A percentile compares a stretch with the other conserved stretches of the same genome.
phyloP scores from a whole-genome alignment of 2,797 vertebrate species.

The Podargus strigoides region DNA sequence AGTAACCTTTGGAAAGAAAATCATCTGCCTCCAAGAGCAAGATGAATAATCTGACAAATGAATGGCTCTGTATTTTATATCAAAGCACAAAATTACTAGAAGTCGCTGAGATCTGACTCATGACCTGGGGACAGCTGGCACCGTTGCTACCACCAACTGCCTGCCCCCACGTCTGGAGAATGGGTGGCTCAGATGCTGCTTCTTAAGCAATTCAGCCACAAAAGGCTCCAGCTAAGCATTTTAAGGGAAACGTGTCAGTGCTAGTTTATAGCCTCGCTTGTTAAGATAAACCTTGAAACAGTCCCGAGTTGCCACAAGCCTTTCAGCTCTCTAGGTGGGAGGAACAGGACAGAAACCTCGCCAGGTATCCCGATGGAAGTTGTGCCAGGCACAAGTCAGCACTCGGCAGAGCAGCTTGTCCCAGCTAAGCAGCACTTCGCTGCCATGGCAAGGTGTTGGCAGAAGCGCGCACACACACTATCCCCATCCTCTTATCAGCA shows the following conservation, averaged over 20 bases:
- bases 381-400: not conserved
- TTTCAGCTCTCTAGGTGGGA: not conserved
- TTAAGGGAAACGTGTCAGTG: not conserved
- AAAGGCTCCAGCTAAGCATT: not conserved
- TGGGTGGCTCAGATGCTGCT: not conserved
- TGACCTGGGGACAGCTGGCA: not conserved
- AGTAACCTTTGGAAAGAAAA: not conserved
- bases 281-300: not conserved
- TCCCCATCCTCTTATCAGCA: not conserved
- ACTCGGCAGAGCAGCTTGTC: not conserved
- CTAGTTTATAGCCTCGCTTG: not conserved
- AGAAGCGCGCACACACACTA: not conserved
- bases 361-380: not conserved
- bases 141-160: not conserved
- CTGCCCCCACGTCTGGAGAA: not conserved
- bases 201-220: slow-evolving; percentile 5
- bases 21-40: not conserved
- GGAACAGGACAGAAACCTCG: not conserved
- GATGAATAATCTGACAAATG: slow-evolving; percentile 31
- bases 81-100: not conserved
- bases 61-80: not conserved
- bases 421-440: not conserved
- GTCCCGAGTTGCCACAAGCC: not conserved
- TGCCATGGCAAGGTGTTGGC: not conserved
- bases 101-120: not conserved